Evolutionary conservation across 2,888 invertebrate genomes (phyloP), one percentile per base, ranked within the genome.

Genomic region (Diarsia brunnea): DNA sequence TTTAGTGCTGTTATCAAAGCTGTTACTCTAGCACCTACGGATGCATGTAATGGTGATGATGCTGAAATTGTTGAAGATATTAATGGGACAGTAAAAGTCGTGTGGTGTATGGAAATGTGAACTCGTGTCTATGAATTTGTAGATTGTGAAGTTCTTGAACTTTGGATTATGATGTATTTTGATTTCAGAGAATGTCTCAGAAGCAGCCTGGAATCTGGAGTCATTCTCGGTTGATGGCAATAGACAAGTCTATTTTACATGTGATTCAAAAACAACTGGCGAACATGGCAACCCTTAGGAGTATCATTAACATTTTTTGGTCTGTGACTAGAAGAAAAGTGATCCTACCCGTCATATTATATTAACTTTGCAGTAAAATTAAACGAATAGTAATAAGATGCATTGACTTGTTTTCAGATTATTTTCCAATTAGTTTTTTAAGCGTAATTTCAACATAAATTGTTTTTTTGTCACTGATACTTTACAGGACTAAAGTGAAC

Each of bases 1-100:
- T 82, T 84, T 86, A 85, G 71, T 76, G 58, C 51, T 75, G 51
- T 53, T 87, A 87, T 87, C 79, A 73, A 51, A 43, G 75, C 55
- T 51, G 67, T 87, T 69, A 77, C 55, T 82, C 71, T 69, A 72
- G 73, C 84, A 75, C 81, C 72, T 81, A 84, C 60, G 21, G 65
- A 71, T 70, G 66, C 73, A 16, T 71, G 31, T 73, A 49, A 60
- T 81, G 65, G 24, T 66, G 72, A 24, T 53, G 71, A 69, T 78
- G n/a, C 63, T 83, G 49, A 78, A 83, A 73, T 55, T 61, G 68
- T 43, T 68, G 45, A 24, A 55, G 53, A 68, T 58, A 66, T 19
- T 31, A 19, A 76, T 60, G 51, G 38, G 14, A 8, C 16, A 45
- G 58, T 84, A 53, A 84, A 81, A 81, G 19, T 27, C 55, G 24